Conservation (phyloP, 2,113 vertebrate genomes). For the Cinclus cinclus region DNA sequence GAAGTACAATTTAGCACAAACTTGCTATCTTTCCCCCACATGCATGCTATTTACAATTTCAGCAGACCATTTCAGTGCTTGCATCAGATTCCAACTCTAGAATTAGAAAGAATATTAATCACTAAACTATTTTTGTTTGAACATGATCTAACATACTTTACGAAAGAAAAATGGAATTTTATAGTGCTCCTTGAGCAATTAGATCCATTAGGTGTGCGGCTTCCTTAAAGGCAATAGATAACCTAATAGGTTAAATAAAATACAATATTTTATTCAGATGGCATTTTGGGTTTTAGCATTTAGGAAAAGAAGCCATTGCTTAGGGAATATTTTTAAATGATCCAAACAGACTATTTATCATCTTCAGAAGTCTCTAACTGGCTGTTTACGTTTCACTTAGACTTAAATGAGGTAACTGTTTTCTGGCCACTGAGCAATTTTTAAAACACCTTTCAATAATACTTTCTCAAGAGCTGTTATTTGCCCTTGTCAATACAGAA, state of each 20-base stretch:
- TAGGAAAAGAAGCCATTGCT: slow-evolving; percentile 19
- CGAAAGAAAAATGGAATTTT: background rate
- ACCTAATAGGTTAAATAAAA: slow-evolving; percentile 35
- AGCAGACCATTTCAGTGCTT: background rate
- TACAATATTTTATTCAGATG: slow-evolving; percentile 33
- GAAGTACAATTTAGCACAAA: slow-evolving; percentile 36
- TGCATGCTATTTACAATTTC: slow-evolving; percentile 57
- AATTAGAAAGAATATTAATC: slow-evolving; percentile 64
- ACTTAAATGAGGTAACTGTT: slow-evolving; percentile 15
- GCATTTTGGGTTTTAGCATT: slow-evolving; percentile 55
- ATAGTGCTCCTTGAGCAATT: slow-evolving; percentile 58
- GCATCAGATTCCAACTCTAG: slow-evolving; percentile 39
- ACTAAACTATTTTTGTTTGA: slow-evolving; percentile 40
- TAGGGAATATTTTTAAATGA: slow-evolving; percentile 8
- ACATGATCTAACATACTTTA: slow-evolving; percentile 42
- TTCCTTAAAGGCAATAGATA: slow-evolving; percentile 53
- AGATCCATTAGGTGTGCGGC: slow-evolving; percentile 39
- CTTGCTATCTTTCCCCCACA: slow-evolving; percentile 13
- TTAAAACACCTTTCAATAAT: background rate
- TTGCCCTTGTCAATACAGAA: background rate
- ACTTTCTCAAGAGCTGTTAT: background rate
- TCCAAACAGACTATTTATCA: slow-evolving; percentile 20
- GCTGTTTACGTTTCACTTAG: slow-evolving; percentile 17
- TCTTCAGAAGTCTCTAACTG: background rate
- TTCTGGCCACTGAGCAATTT: background rate